These are phyloP conservation scores for Pachymerium ferrugineum DNA, from an alignment of 2,888 invertebrate species.

Conservation along the genomic window DNA sequence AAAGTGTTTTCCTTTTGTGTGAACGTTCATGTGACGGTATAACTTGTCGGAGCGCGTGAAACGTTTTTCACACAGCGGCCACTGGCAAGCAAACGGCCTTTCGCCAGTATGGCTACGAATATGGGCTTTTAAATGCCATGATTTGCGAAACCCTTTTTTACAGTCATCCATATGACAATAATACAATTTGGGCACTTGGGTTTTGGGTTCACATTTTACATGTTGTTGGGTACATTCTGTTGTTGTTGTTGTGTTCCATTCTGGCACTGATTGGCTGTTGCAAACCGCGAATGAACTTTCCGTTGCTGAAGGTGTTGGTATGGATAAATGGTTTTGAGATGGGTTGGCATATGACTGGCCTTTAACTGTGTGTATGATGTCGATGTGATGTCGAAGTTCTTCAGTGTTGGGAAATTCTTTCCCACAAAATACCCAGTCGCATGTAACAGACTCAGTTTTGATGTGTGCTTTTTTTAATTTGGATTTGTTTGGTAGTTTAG, in stretches of 20 bases:
- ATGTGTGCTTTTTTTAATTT: background rate
- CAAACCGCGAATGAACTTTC: background rate
- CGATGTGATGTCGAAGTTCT: background rate
- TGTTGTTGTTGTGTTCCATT: too few relatives aligned
- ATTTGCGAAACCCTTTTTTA: conserved; percentile 26
- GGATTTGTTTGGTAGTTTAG: background rate
- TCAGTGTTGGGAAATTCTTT: background rate
- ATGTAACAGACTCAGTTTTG: background rate
- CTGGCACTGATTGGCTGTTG: background rate
- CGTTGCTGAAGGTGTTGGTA: background rate
- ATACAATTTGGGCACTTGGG: background rate
- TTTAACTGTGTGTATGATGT: conserved; percentile 2
- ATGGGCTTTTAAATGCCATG: conserved; percentile 31
- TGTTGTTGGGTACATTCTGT: background rate
- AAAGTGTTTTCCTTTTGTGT: conserved; percentile 31
- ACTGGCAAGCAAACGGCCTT: conserved; percentile 31
- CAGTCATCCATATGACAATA: conserved; percentile 28
- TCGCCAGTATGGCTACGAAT: conserved; percentile 29
- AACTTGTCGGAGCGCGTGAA: conserved; percentile 32
- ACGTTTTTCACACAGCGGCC: conserved; percentile 32
- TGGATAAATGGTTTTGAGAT: background rate
- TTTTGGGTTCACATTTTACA: background rate
- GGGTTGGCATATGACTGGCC: background rate
- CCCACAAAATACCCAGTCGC: background rate
- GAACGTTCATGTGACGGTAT: conserved; percentile 29